Conservation (phyloP, 2,113 vertebrate species). For the Sinosuthora webbiana region DNA sequence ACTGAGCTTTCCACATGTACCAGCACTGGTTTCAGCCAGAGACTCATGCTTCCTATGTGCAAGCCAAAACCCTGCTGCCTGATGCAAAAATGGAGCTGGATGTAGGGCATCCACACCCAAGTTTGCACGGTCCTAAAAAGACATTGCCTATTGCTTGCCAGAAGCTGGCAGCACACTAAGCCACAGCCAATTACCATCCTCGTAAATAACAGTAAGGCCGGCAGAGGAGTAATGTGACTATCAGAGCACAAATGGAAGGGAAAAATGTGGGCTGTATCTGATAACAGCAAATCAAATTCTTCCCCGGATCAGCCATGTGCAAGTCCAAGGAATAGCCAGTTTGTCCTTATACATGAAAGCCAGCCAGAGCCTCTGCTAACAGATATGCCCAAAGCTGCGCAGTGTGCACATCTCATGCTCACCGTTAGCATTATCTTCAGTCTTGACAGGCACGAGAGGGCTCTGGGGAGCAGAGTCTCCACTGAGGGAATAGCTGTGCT, state of each 20-base stretch:
- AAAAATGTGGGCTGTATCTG: not conserved
- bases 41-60: slow-evolving; percentile 23
- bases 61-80: slow-evolving; percentile 21
- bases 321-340: not conserved
- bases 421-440: slow-evolving; percentile 89
- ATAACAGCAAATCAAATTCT: not conserved
- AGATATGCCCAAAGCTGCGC: not conserved
- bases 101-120: slow-evolving; percentile 43
- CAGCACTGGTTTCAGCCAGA: slow-evolving; percentile 38
- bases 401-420: not conserved
- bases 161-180: not conserved
- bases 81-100: slow-evolving; percentile 34
- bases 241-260: not conserved
- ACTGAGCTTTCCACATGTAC: slow-evolving; percentile 46
- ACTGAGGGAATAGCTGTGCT: slow-evolving; percentile 98
- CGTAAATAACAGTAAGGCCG: not conserved
- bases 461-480: slow-evolving; percentile 98
- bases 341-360: not conserved
- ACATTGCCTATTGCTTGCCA: not conserved
- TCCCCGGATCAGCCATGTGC: not conserved
- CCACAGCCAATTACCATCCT: not conserved
- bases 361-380: not conserved
- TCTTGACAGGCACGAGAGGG: slow-evolving; percentile 91
- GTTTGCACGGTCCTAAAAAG: not conserved
- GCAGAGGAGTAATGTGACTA: not conserved